Evolutionary conservation across 2,888 invertebrate genomes (phyloP), one percentile per base, ranked within the genome.

Genomic region (Drosophila greeni): DNA sequence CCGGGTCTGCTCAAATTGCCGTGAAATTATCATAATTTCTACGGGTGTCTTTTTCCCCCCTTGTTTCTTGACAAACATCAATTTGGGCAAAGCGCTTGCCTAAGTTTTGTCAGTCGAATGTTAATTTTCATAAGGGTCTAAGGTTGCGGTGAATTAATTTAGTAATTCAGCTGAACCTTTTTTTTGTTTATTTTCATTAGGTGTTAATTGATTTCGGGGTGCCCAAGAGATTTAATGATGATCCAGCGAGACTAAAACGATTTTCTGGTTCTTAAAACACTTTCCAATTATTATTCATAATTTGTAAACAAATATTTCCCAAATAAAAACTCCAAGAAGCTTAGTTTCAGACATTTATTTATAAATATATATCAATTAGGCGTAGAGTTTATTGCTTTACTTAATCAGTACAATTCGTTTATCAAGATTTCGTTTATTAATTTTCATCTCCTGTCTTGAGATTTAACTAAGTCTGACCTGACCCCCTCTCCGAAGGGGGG

Each of bases 381-480:
- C 51, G 67, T 79, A 76, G 68, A 73, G 77, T 82, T 78, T 68
- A 79, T 82, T 83, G 74, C 78, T 70, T 86, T 85, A 84, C 87
- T 86, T 86, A 86, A 76, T 86, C 87, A 86, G 85, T 86, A 86
- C 86, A 85, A 84, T 86, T 85, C 74, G 74, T 85, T 84, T 85
- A 79, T 75, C 74, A 82, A 74, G 72, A 34, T 36, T 34, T 48
- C 20, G 36, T 59, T 72, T 66, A 68, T 73, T 56, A 65, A 57
- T 72, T 66, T 59, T 60, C 49, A 45, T 57, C 70, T 72, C 58
- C 64, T 55, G 47, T 45, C 53, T 36, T 37, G 43, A 40, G 59
- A 51, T 66, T 66, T 54, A 65, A 49, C 62, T 62, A 71, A 58
- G 62, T 39, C 60, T 72, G 66, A 26, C 39, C 60, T 72, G 66